phyloP scores from a whole-genome alignment of 2,888 invertebrate species.

The Megamerina dolium region DNA sequence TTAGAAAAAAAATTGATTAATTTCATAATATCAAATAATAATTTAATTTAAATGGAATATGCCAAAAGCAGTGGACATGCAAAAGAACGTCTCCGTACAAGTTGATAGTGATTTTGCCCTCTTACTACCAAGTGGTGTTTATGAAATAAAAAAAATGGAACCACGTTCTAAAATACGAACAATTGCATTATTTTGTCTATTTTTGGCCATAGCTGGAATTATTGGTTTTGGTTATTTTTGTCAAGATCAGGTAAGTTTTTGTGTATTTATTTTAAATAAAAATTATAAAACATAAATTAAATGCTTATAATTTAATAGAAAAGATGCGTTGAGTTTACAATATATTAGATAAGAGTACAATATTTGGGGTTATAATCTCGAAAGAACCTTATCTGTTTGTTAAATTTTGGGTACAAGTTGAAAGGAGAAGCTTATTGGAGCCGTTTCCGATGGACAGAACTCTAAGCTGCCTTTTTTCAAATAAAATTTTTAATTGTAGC shows the following conservation, averaged over 20 bases:
- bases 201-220: slow-evolving; percentile 77
- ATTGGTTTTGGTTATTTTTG: slow-evolving; percentile 87
- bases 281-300: too few species aligned
- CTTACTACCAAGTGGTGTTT: slow-evolving; percentile 69
- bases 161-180: slow-evolving; percentile 73
- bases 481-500: too few species aligned
- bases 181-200: slow-evolving; percentile 74
- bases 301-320: too few species aligned
- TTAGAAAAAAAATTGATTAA: too few species aligned
- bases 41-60: slow-evolving; percentile 28
- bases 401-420: too few species aligned
- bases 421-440: too few species aligned
- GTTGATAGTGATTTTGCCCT: slow-evolving; percentile 78
- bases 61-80: slow-evolving; percentile 55
- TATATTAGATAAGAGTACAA: too few species aligned
- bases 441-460: too few species aligned
- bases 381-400: slow-evolving; percentile 18
- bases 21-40: too few species aligned
- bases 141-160: slow-evolving; percentile 82
- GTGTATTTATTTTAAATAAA: too few species aligned
- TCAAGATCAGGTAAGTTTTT: slow-evolving; percentile 70
- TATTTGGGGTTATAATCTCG: not conserved
- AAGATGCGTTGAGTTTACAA: too few species aligned
- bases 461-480: too few species aligned
- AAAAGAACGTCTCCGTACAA: slow-evolving; percentile 76